These are phyloP conservation scores for Protaetia brevitarsis DNA, from an alignment of 1,140 invertebrate genomes.

Conservation along the genomic window DNA sequence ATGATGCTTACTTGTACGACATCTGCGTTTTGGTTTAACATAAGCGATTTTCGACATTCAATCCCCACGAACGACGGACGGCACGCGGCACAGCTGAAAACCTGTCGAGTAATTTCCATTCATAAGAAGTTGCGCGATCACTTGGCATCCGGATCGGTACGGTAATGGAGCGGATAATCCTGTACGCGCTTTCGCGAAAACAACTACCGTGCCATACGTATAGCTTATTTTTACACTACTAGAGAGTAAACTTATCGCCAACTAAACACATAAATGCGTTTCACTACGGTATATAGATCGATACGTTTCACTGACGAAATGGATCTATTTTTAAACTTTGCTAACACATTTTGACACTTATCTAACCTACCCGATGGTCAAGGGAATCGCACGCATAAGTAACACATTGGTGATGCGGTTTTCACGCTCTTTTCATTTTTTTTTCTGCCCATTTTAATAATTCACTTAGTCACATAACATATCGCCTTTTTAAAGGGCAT, in stretches of 20 bases:
- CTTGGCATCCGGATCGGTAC: not conserved
- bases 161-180: constrained; percentile 1
- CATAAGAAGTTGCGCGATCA: not conserved
- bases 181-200: not conserved
- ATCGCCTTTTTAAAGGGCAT: not conserved
- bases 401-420: not conserved
- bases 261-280: not conserved
- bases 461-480: not conserved
- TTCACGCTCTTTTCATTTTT: not conserved
- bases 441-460: not conserved
- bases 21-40: constrained; percentile 1
- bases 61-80: not conserved
- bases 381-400: not conserved
- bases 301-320: constrained; percentile 2
- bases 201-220: not conserved
- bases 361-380: not conserved
- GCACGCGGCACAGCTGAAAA: not conserved
- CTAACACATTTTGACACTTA: not conserved
- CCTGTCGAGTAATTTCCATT: not conserved
- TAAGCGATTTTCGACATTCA: not conserved
- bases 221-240: not conserved
- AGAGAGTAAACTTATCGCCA: not conserved
- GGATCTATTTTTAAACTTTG: not conserved
- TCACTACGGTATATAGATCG: not conserved
- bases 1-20: not conserved